Conservation (phyloP, 2,113 vertebrate species). For the Perca schrenkii region DNA sequence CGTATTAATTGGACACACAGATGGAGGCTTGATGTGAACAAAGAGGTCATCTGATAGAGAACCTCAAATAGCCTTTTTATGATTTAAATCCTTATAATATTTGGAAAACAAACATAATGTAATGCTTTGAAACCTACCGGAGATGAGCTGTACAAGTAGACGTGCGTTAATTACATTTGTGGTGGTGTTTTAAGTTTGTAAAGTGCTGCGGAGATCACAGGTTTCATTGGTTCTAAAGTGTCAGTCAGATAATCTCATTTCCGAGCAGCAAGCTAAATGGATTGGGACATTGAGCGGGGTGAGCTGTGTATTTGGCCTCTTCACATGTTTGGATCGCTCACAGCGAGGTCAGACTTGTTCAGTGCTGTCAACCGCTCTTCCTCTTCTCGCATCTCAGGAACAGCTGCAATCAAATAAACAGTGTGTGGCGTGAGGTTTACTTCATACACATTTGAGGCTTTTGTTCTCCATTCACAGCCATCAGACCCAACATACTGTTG, state of each 20-base stretch:
- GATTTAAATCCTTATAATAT: slow-evolving; percentile 22
- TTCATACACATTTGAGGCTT: slow-evolving; percentile 56
- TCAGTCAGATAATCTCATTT: slow-evolving; percentile 73
- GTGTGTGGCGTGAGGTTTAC: slow-evolving; percentile 50
- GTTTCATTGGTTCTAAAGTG: slow-evolving; percentile 62
- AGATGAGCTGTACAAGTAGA: slow-evolving; percentile 8
- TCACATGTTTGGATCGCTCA: slow-evolving; percentile 64
- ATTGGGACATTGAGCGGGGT: slow-evolving; percentile 54
- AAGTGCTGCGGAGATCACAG: slow-evolving; percentile 36
- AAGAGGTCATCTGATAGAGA: slow-evolving; percentile 44
- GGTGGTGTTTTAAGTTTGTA: slow-evolving; percentile 40
- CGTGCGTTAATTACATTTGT: slow-evolving; percentile 63
- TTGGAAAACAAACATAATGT: neutral
- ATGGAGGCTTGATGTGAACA: slow-evolving; percentile 20
- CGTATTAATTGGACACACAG: slow-evolving; percentile 9
- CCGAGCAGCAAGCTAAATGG: slow-evolving; percentile 71
- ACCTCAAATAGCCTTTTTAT: neutral
- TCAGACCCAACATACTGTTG: slow-evolving; percentile 17
- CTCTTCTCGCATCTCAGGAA: slow-evolving; percentile 60
- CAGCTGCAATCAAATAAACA: slow-evolving; percentile 79
- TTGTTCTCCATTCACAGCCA: slow-evolving; percentile 35
- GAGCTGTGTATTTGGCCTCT: slow-evolving; percentile 67
- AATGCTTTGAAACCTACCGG: neutral
- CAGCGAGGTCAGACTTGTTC: slow-evolving; percentile 69
- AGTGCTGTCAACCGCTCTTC: slow-evolving; percentile 41